Percentiles rank a stretch among this genome's conserved stretches.
These are phyloP conservation scores for Tor tambroides DNA, from an alignment of 2,113 vertebrate species.

Conservation along the genomic window DNA sequence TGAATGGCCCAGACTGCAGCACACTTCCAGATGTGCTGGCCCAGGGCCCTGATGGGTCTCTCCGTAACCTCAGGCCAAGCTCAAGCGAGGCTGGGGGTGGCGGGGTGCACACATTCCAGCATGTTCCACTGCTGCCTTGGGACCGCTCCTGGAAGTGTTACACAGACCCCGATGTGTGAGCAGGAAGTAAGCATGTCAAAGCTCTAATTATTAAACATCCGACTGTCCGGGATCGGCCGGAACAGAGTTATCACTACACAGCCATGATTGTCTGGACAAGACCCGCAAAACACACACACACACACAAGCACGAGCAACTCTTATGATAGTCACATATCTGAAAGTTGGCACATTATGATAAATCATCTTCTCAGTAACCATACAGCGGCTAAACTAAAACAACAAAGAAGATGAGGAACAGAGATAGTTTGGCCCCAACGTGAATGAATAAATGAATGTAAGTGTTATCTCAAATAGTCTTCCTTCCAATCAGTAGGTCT, in stretches of 20 bases:
- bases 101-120: slow-evolving; percentile 52
- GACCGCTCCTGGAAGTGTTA: slow-evolving; percentile 56
- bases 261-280: slow-evolving; percentile 47
- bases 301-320: neutral
- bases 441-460: neutral
- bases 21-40: slow-evolving; percentile 64
- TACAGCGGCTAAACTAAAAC: neutral
- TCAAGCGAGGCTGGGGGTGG: slow-evolving; percentile 47
- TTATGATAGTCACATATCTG: neutral
- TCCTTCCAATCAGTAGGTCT: neutral
- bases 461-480: neutral
- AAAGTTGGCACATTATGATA: neutral
- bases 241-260: slow-evolving; percentile 56
- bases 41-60: slow-evolving; percentile 42
- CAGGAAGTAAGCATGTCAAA: slow-evolving; percentile 61
- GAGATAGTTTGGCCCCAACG: neutral
- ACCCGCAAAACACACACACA: neutral
- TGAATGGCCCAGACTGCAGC: slow-evolving; percentile 42
- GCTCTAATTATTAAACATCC: slow-evolving; percentile 57
- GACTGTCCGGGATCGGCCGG: slow-evolving; percentile 44
- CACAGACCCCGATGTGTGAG: slow-evolving; percentile 58
- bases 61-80: slow-evolving; percentile 48
- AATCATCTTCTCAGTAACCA: neutral
- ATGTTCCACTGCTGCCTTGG: slow-evolving; percentile 50
- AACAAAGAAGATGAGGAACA: slow-evolving; percentile 18